Conservation (phyloP, 2,888 invertebrate genomes). For the Fissipunctia ypsillon region DNA sequence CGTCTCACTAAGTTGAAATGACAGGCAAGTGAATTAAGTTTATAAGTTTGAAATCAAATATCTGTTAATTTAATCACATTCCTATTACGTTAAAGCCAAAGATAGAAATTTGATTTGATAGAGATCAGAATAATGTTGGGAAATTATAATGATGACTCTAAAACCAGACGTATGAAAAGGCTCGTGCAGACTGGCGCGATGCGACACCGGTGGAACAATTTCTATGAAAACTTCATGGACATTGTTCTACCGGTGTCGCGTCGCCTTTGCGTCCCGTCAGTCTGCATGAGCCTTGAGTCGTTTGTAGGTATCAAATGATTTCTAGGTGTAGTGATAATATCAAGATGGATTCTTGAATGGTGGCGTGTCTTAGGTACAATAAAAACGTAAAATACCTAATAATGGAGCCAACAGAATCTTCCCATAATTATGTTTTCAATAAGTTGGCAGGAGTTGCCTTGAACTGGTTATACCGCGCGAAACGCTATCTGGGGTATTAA, state of each 20-base stretch:
- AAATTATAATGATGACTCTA: neutral
- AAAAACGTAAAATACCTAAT: constrained; percentile 38
- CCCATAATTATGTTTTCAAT: constrained; percentile 37
- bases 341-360: neutral
- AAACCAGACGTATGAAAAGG: no score
- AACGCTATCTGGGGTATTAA: neutral
- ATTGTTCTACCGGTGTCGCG: no score
- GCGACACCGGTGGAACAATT: no score
- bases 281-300: no score
- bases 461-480: constrained; percentile 7
- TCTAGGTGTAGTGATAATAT: neutral
- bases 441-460: constrained; percentile 28
- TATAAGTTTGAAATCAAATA: constrained; percentile 44
- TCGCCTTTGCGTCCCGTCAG: no score
- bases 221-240: no score
- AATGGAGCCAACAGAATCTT: constrained; percentile 19
- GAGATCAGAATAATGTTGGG: neutral
- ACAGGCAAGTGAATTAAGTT: constrained; percentile 28
- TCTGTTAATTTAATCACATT: constrained; percentile 44
- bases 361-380: constrained; percentile 19
- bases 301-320: no score
- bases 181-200: no score
- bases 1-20: constrained; percentile 49
- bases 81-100: neutral
- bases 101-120: constrained; percentile 3